Base-by-base conservation (phyloP, 2,888 invertebrate species). In the Lysandra bellargus region DNA sequence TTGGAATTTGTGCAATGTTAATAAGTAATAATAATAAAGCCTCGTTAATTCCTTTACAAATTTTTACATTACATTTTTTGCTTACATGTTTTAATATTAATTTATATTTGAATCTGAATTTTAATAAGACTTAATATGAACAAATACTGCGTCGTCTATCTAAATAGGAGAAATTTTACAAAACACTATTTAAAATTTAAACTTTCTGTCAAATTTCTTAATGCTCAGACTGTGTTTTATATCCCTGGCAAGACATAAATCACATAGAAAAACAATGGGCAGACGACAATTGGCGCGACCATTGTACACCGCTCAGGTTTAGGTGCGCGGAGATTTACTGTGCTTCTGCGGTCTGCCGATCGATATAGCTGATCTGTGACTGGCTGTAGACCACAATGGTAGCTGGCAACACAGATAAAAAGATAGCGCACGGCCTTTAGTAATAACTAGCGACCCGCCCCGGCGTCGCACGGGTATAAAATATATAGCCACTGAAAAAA, bases 171-270 rank as follows among this genome's bases (percentile, higher is more conserved):
- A 57, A 17, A 53, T 53, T 49, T 49, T 53, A 17, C 12, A 17
- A 1, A 17, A 17, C 57, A 17, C 4, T 57, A 0, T 14, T 57
- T 57, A 1, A 17, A 73, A 49, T 44, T 44, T 44, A 49, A 49
- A 49, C 9, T 9, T 49, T 9, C 49, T 49, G 2, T 49, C 3
- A 49, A 49, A 49, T 2, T 49, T 9, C 49, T 44, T 30, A 30
- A 74, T 78, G 79, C 79, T 79, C 78, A n/a, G 78, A 57, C 78
- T 75, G 23, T 60, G 81, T 82, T 82, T 83, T 84, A 84, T 83
- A 83, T 83, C 85, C 83, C 1, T 83, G 83, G 84, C 81, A 82
- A 81, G 80, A 82, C 85, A 84, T 85, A 85, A 86, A 86, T 86
- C 85, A 84, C 14, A 57, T 78, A 83, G 81, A 84, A 83, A 85